Conservation (phyloP, 2,797 vertebrate species). For the Squalus acanthias region DNA sequence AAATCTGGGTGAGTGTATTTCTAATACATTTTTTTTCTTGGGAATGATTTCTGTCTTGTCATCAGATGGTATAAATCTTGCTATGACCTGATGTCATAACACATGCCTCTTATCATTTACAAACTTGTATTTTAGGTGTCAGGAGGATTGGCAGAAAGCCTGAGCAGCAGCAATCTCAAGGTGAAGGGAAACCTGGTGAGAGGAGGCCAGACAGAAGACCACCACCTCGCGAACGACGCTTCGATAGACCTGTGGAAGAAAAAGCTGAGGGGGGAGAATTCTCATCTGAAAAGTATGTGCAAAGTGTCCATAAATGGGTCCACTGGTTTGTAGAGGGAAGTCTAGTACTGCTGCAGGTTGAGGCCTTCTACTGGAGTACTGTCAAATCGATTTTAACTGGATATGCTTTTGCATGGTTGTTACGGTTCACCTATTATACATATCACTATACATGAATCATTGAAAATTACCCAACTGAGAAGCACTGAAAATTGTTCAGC, state of each 20-base stretch:
- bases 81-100: neutral
- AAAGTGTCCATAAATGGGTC: neutral
- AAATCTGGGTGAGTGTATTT: neutral
- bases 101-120: neutral
- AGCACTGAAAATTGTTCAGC: no score
- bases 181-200: constrained; percentile 80
- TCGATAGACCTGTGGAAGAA: constrained; percentile 86
- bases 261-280: constrained; percentile 89
- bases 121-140: constrained; percentile 67
- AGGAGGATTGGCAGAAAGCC: constrained; percentile 84
- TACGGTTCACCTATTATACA: neutral
- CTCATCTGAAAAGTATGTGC: constrained; percentile 78
- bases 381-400: neutral
- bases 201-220: constrained; percentile 86
- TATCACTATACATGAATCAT: neutral
- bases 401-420: neutral
- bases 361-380: neutral
- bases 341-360: neutral
- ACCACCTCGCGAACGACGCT: constrained; percentile 82
- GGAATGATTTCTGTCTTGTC: neutral
- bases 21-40: neutral
- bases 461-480: neutral
- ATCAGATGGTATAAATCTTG: neutral
- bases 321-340: neutral
- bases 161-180: constrained; percentile 75